phyloP scores from a whole-genome alignment of 2,113 vertebrate genomes.

The Chamaea fasciata region DNA sequence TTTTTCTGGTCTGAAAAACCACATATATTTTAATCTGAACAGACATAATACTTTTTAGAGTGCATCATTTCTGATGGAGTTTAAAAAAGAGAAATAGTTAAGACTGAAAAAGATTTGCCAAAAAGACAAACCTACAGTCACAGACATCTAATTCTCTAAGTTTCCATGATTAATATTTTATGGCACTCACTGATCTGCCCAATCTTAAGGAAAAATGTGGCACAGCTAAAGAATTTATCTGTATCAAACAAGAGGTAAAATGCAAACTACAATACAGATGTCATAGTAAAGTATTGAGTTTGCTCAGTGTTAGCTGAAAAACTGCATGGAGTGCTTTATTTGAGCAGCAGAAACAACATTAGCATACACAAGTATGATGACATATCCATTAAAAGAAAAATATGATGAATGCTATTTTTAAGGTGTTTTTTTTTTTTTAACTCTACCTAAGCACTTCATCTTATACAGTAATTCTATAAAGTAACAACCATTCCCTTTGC shows the following conservation, averaged over 20 bases:
- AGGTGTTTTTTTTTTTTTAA: neutral
- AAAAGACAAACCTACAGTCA: conserved; percentile 55
- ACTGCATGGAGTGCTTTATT: neutral
- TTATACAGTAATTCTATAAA: neutral
- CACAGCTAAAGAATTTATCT: conserved; percentile 52
- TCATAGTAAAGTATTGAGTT: conserved; percentile 5
- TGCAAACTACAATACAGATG: conserved; percentile 13
- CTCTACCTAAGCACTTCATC: neutral
- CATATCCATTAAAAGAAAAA: neutral
- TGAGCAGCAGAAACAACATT: neutral
- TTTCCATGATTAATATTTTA: conserved; percentile 84
- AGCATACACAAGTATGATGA: neutral
- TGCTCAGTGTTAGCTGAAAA: neutral
- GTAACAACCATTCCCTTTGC: neutral
- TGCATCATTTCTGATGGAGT: neutral
- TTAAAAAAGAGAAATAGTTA: conserved; percentile 7
- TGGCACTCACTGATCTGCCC: conserved; percentile 61
- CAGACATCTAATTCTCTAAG: conserved; percentile 63
- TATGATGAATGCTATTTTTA: neutral
- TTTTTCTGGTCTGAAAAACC: conserved; percentile 4
- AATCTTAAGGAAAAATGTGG: conserved; percentile 73
- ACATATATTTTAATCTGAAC: conserved; percentile 21
- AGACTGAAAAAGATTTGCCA: conserved; percentile 29
- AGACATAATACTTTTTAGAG: conserved; percentile 3
- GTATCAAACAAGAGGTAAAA: conserved; percentile 27